phyloP scores from a whole-genome alignment of 2,888 invertebrate genomes.

The Nymphalis urticae region DNA sequence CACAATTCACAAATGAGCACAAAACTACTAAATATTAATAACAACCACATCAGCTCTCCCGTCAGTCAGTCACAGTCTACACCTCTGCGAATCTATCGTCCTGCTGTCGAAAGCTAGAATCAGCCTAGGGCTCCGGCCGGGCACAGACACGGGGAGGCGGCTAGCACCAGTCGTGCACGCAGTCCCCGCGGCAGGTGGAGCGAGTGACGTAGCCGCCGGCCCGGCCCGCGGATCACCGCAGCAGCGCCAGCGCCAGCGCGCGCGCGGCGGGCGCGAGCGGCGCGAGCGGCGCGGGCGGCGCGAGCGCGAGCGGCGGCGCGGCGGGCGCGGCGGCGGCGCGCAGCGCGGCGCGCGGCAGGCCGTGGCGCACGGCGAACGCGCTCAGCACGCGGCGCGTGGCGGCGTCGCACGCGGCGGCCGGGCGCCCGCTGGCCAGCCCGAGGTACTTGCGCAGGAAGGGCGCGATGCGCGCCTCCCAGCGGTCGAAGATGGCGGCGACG shows the following conservation, averaged over 20 bases:
- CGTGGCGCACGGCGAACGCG: conserved; percentile 81
- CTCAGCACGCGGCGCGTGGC: conserved; percentile 69
- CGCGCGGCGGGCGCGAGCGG: conserved; percentile 27
- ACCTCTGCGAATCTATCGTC: not conserved
- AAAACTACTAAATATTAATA: no score
- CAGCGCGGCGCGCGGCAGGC: conserved; percentile 74
- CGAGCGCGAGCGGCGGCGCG: conserved; percentile 13
- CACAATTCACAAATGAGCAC: no score
- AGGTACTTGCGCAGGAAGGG: conserved; percentile 77
- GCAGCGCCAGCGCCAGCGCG: conserved; percentile 54
- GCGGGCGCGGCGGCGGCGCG: conserved; percentile 45
- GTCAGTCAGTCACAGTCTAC: not conserved
- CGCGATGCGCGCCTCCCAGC: conserved; percentile 76
- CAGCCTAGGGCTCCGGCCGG: not conserved
- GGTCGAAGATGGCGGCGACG: conserved; percentile 76
- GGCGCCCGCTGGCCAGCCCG: conserved; percentile 63
- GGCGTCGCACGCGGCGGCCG: conserved; percentile 53
- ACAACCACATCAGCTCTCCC: no score
- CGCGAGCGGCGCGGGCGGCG: not conserved
- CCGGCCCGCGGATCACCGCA: conserved; percentile 57
- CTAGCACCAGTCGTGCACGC: conserved; percentile 55
- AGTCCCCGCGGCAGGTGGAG: conserved; percentile 51
- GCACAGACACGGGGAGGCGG: not conserved
- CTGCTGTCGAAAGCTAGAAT: no score
- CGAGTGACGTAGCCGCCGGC: conserved; percentile 53